phyloP scores from a whole-genome alignment of 37 sponge, comb jelly and placozoan species.

The Aplysina aerophoba region DNA sequence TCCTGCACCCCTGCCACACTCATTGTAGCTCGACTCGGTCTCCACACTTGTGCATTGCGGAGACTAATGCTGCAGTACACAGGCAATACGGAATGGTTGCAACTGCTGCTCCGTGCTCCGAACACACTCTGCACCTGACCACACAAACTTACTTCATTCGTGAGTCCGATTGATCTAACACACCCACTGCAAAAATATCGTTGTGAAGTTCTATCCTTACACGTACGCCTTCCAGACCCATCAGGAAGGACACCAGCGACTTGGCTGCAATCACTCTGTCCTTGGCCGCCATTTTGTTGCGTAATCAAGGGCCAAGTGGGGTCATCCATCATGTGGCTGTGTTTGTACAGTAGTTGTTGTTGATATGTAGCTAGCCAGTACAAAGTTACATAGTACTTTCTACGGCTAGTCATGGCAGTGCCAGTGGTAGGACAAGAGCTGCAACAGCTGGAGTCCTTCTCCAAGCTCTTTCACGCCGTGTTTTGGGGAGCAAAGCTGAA shows the following conservation, averaged over 20 bases:
- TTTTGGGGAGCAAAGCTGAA: slow-evolving; percentile 28
- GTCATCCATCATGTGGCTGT: too few species aligned
- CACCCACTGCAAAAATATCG: not conserved
- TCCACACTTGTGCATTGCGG: slow-evolving; percentile 19
- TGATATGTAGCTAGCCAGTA: too few species aligned
- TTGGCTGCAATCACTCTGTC: not conserved
- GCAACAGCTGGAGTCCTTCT: too few species aligned
- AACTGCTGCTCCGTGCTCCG: not conserved
- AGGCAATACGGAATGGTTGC: not conserved
- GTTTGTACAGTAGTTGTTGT: too few species aligned
- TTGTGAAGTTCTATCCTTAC: slow-evolving; percentile 15
- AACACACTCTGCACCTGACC: not conserved
- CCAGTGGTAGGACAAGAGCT: too few species aligned
- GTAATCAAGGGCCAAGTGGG: too few species aligned
- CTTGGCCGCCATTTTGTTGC: too few species aligned
- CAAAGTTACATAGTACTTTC: too few species aligned
- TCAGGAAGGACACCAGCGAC: slow-evolving; percentile 7
- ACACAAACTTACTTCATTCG: slow-evolving; percentile 20
- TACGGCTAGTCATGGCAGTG: too few species aligned
- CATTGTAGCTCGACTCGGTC: not conserved
- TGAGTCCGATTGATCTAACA: not conserved
- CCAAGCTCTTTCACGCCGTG: not conserved
- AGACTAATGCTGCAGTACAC: not conserved
- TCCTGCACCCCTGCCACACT: not conserved
- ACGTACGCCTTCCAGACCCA: not conserved